phyloP scores from a whole-genome alignment of 2,888 invertebrate genomes.

The Leistus spinibarbis region DNA sequence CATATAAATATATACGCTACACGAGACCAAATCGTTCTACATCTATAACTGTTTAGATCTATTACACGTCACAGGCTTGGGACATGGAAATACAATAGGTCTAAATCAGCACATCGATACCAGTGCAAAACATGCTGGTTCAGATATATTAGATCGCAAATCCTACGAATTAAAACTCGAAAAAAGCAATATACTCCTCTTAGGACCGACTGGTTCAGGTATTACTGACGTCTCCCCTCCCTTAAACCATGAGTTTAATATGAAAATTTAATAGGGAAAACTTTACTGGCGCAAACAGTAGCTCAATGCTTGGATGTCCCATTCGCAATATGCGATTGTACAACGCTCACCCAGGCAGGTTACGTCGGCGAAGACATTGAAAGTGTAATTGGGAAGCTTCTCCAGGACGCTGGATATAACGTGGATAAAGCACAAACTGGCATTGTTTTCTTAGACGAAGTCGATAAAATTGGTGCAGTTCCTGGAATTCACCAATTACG shows the following conservation, averaged over 20 bases:
- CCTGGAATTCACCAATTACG: constrained; percentile 91
- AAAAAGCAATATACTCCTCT: constrained; percentile 93
- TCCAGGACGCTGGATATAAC: constrained; percentile 96
- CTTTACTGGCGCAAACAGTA: constrained; percentile 94
- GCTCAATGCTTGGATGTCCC: constrained; percentile 98
- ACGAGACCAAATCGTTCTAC: background rate
- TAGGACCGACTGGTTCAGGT: constrained; percentile 97
- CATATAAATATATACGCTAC: too few relatives aligned
- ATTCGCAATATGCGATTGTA: constrained; percentile 98
- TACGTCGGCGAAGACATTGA: constrained; percentile 99
- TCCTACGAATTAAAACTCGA: constrained; percentile 86
- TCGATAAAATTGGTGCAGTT: constrained; percentile 98
- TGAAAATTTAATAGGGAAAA: constrained; percentile 74
- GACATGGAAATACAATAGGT: constrained; percentile 69
- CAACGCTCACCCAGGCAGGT: constrained; percentile 93
- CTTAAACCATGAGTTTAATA: background rate
- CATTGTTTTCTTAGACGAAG: constrained; percentile 98
- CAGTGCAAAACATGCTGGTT: constrained; percentile 60
- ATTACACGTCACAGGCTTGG: constrained; percentile 82
- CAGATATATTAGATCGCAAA: constrained; percentile 82
- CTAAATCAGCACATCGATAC: constrained; percentile 57
- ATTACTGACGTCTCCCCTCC: too few relatives aligned
- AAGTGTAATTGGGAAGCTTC: constrained; percentile 93
- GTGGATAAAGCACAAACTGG: constrained; percentile 98
- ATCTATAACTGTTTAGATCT: constrained; percentile 67